Base-by-base conservation (phyloP, 2,888 invertebrate species). In the Parelbella ahira region DNA sequence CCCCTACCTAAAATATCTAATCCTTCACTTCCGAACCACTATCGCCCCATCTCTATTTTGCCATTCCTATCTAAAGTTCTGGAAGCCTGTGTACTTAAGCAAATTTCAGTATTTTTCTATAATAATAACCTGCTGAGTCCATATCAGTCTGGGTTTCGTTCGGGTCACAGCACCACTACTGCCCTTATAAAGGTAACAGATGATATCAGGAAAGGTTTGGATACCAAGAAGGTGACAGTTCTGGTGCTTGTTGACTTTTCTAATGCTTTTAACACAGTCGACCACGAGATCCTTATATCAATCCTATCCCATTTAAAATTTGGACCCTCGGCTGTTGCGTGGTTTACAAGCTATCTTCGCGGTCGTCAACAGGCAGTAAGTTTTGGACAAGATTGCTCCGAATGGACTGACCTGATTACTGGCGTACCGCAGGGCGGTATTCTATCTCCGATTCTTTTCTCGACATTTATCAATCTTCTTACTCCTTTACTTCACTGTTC, bases 61-160 rank as follows among this genome's bases (percentile, higher is more conserved):
- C 42, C 29, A 0, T 13, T 38, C 6, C 20, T 42, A 1, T 46
- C 37, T 6, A 46, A 42, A 42, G 8, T 29, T 6, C 23, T 46
- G 1, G 46, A 46, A 27, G 19, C 25, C 7, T 1, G 19, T 10
- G 33, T 28, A 2, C 20, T 33, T 8, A 21, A 32, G 9, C 21
- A 45, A 28, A n/a, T 41, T 1, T 32, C 37, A 1, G 2, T 2
- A 10, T 41, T 33, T 12, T 5, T 42, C 5, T 11, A 8, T 6
- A 25, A 25, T 1, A 1, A 37, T 5, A 42, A 33, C 4, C 25
- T 37, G 3, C 19, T 38, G 1, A 23, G n/a, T 10, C 23, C 36
- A 3, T 37, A 25, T 7, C 41, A 45, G 24, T 41, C 41, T 5
- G 41, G 32, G 1, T 45, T 36, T 11, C 5, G 18, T 4, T 36